Conservation (phyloP, 1,140 invertebrate genomes). For the Drosophila yakuba region DNA sequence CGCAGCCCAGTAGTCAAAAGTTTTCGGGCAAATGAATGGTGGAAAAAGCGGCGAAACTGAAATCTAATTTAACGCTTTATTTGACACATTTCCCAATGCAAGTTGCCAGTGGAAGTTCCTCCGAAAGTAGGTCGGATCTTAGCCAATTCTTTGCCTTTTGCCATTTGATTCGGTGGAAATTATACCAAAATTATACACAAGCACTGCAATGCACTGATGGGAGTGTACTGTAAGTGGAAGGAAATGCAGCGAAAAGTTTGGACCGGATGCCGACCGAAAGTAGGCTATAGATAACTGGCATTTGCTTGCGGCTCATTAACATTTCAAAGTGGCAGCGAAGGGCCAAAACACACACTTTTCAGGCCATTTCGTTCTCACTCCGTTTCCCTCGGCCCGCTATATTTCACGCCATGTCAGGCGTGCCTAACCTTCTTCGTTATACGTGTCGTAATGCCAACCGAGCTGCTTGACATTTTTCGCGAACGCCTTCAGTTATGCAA, state of each 20-base stretch:
- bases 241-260: slow-evolving; percentile 58
- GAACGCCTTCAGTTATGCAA: slow-evolving; percentile 70
- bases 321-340: slow-evolving; percentile 67
- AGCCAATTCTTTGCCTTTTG: slow-evolving; percentile 45
- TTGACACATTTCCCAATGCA: slow-evolving; percentile 72
- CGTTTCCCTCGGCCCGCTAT: slow-evolving; percentile 23
- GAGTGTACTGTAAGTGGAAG: not conserved
- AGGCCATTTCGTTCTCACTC: slow-evolving; percentile 1
- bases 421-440: slow-evolving; percentile 79
- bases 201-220: not conserved
- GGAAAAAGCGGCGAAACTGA: slow-evolving; percentile 38
- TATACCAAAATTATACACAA: slow-evolving; percentile 54
- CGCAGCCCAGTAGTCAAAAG: slow-evolving; percentile 43
- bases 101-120: slow-evolving; percentile 22
- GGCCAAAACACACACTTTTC: slow-evolving; percentile 38
- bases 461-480: slow-evolving; percentile 81
- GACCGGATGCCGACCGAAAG: slow-evolving; percentile 32
- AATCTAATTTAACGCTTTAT: slow-evolving; percentile 77
- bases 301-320: slow-evolving; percentile 75
- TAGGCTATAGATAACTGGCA: slow-evolving; percentile 62
- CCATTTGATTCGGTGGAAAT: slow-evolving; percentile 59
- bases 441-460: slow-evolving; percentile 59
- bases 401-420: slow-evolving; percentile 67
- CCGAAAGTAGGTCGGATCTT: slow-evolving; percentile 59
- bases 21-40: slow-evolving; percentile 48